Evolutionary conservation across 2,888 invertebrate species (phyloP), one percentile per base, ranked within the genome.

Genomic region (Cactoblastis cactorum): DNA sequence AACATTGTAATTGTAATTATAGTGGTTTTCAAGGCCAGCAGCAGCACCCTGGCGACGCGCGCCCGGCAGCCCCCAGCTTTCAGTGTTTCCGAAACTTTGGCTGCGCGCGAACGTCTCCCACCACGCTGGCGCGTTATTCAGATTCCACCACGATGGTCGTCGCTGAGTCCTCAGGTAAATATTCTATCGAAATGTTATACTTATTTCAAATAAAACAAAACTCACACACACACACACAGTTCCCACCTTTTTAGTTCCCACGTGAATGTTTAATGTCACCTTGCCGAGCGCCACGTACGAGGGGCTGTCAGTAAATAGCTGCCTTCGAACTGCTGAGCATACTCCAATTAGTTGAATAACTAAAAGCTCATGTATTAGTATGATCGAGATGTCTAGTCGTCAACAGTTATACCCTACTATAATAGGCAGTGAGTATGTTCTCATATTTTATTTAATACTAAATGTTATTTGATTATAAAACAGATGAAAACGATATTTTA

Each of bases 311-410:
- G 67, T 68, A 56, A 61, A 64, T 61, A 54, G 57, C 54, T 57
- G 54, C 54, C 45, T 47, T 58, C 38, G 58, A 53, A 43, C 28
- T 50, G 47, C 59, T 53, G 68, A 71, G 62, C 65, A 59, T 60
- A 55, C 45, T 53, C 15, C 50, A 49, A 58, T 53, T 52, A 57
- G 52, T 53, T 48, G 18, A 47, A 47, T 43, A 18, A 45, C 45
- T 5, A 2, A 22, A 50, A 49, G 47, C 41, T 43, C 48, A 65
- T 59, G 57, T 54, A 35, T 18, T 11, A 62, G 54, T 50, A 80
- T 72, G 61, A 54, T 82, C 2, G 86, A 87, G 63, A 87, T 88
- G 87, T 80, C 87, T 1, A 86, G 85, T 55, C 71, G 87, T 8
- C 83, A 84, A 45, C 73, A 83, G 45, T 67, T 88, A 49, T 77